Evolutionary conservation across 2,888 invertebrate genomes (phyloP).

Genomic region (Myathropa florea): DNA sequence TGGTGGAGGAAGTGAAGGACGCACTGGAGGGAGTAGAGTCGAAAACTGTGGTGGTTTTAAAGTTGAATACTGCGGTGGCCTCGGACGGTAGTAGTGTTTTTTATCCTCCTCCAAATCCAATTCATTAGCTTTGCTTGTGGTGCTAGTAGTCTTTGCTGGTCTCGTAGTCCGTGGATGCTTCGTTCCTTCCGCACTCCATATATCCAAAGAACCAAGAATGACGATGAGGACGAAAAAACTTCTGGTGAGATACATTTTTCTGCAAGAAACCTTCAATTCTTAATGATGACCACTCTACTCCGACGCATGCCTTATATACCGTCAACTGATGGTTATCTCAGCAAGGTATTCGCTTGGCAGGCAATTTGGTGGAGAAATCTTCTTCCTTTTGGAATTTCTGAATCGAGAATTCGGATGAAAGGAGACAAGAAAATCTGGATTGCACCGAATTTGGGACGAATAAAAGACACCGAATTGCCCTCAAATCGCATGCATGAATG

Average conservation of each 20-base stretch:
- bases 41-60: neutral
- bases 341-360: neutral
- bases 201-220: neutral
- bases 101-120: neutral
- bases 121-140: neutral
- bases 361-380: neutral
- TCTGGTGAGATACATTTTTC: slow-evolving; percentile 3
- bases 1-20: neutral
- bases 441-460: neutral
- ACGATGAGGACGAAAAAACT: neutral
- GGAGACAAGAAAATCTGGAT: neutral
- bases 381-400: neutral
- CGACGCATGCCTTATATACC: neutral
- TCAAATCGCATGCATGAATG: neutral
- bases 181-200: neutral
- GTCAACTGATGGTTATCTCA: neutral
- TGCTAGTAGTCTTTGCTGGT: neutral
- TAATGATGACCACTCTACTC: neutral
- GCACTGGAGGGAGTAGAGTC: neutral
- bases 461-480: neutral
- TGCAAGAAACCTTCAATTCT: neutral
- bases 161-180: neutral
- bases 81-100: neutral
- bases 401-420: neutral
- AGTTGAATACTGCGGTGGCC: neutral